Percentiles rank a stretch among this genome's conserved stretches.
These are phyloP conservation scores for Phoxinus phoxinus DNA, from an alignment of 2,113 vertebrate genomes.

Conservation along the genomic window DNA sequence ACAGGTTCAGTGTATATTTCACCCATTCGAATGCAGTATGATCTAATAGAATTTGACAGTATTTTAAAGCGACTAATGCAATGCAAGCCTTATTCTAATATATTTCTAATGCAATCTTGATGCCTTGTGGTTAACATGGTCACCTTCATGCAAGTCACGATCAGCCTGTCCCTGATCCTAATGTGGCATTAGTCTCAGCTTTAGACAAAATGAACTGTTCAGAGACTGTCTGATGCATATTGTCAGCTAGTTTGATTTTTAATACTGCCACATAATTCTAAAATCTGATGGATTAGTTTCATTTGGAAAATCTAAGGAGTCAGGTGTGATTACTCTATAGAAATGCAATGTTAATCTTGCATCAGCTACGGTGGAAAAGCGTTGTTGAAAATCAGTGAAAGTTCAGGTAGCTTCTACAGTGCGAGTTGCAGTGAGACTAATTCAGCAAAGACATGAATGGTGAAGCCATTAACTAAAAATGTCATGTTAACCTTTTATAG, in stretches of 20 bases:
- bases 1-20: background rate
- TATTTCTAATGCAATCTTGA: background rate
- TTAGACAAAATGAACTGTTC: background rate
- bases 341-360: background rate
- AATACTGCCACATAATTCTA: background rate
- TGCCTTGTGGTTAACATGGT: background rate
- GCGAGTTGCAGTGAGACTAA: background rate
- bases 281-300: background rate
- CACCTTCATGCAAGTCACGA: background rate
- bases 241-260: background rate
- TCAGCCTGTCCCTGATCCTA: background rate
- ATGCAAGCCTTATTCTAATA: background rate
- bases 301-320: background rate
- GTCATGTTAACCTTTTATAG: background rate
- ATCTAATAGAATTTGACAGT: background rate
- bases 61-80: background rate
- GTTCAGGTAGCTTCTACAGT: background rate
- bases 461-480: background rate
- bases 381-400: background rate
- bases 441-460: background rate
- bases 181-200: background rate
- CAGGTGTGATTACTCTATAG: background rate
- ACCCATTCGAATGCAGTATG: background rate
- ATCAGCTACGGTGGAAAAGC: background rate
- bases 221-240: constrained; percentile 2